phyloP scores from a whole-genome alignment of 2,113 vertebrate species.

The Rhynchomys soricoides region DNA sequence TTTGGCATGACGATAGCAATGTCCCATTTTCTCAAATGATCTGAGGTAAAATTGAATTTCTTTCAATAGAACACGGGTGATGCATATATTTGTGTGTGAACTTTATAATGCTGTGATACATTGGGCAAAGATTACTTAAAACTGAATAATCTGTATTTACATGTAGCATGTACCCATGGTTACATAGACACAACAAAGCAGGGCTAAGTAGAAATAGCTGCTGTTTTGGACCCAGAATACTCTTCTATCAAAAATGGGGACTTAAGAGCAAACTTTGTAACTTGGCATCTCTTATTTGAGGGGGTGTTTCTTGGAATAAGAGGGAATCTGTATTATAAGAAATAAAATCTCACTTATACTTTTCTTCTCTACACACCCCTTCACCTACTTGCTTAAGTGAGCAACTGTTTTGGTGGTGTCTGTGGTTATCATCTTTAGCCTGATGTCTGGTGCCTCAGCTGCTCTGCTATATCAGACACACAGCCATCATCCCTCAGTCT shows the following conservation, averaged over 20 bases:
- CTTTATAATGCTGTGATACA: background rate
- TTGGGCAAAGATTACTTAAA: background rate
- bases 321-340: background rate
- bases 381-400: background rate
- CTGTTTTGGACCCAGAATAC: background rate
- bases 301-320: background rate
- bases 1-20: background rate
- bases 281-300: background rate
- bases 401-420: background rate
- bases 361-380: background rate
- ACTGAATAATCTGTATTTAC: background rate
- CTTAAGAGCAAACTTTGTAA: background rate
- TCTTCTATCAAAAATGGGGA: background rate
- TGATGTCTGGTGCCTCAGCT: constrained; percentile 80
- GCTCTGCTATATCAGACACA: constrained; percentile 80
- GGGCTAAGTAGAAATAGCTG: background rate
- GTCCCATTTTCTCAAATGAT: background rate
- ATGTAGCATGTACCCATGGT: too few species aligned
- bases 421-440: background rate
- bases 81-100: background rate
- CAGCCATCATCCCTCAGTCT: constrained; percentile 85
- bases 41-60: background rate
- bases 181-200: background rate
- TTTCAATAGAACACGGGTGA: background rate
- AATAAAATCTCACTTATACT: background rate